Base-by-base conservation (phyloP, 2,888 invertebrate species). In the Amphipoea oculea region DNA sequence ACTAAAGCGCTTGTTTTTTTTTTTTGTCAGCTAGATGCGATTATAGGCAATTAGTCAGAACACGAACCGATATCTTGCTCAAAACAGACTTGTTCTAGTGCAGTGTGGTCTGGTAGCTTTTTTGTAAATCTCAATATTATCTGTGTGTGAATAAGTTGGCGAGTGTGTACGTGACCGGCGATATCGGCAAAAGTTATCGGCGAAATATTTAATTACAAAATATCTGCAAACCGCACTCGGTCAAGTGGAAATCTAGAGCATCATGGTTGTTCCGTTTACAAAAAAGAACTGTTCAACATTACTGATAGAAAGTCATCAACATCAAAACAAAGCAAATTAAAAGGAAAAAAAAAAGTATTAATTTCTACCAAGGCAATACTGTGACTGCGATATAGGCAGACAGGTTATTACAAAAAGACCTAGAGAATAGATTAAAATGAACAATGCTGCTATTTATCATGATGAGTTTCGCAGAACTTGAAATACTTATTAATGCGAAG, bases 201-300 rank as follows among this genome's bases (percentile, higher is more conserved):
- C 75, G 42, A 80, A 82, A 88, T 87, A 89, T 91, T 88, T 90
- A 88, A 89, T 90, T 89, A 88, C 84, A 79, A 82, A 82, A 83
- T 79, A 85, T 83, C 79, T 82, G 71, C 62, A 68, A 80, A 83
- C 82, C 54, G 73, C 82, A 79, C 14, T 86, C 76, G 75, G 70
- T 83, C 78, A 80, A 87, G 72, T 78, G 69, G 62, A 79, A 82
- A 77, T 83, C 51, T 79, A 72, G 73, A 80, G 42, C 76, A 42
- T 17, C 54, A 70, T 40, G 40, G 45, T 51, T 51, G 78, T 81
- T 86, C 79, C 42, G 23, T 86, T 66, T 48, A 81, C n/a, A 70
- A 76, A 36, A 36, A 65, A 68, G 51, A 71, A 67, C 76, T 73
- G 48, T 66, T 51, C 17, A 63, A 69, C 54, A 67, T 45, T 40